Evolutionary conservation across 2,888 invertebrate genomes (phyloP).

Genomic region (Pristionchus exspectatus): DNA sequence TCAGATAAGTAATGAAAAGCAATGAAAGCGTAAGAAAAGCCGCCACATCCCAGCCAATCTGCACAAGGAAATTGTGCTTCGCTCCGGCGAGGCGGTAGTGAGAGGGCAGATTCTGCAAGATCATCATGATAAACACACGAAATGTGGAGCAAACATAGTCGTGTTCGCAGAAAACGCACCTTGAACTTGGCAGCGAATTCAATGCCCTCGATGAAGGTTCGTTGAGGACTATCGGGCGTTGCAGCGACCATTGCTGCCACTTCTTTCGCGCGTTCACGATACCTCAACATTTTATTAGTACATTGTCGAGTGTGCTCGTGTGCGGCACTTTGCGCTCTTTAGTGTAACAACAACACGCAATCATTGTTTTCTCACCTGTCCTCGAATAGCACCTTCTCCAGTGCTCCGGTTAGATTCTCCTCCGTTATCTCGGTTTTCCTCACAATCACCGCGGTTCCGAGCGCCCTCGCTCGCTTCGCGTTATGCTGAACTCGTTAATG

Average conservation of each 20-base stretch:
- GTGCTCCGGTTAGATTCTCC: neutral
- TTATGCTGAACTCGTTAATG: neutral
- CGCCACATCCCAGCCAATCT: neutral
- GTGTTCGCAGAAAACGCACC: neutral
- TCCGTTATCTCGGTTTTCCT: neutral
- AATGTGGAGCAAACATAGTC: too few relatives aligned
- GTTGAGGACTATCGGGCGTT: neutral
- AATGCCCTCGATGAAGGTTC: neutral
- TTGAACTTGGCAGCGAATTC: constrained; percentile 20
- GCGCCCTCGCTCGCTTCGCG: neutral
- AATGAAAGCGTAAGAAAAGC: neutral
- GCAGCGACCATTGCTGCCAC: neutral
- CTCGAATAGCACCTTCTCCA: constrained; percentile 2
- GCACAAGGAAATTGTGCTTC: neutral
- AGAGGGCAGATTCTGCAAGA: neutral
- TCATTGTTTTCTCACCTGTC: neutral
- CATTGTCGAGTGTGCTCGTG: too few relatives aligned
- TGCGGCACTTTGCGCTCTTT: too few relatives aligned
- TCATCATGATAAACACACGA: neutral
- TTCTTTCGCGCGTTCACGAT: neutral
- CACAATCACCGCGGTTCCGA: neutral
- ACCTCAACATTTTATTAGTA: neutral
- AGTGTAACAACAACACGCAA: too few relatives aligned
- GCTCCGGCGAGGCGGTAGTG: neutral
- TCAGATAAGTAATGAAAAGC: neutral